Conservation (phyloP, 2,797 vertebrate genomes). For the Acanthornis magna region DNA sequence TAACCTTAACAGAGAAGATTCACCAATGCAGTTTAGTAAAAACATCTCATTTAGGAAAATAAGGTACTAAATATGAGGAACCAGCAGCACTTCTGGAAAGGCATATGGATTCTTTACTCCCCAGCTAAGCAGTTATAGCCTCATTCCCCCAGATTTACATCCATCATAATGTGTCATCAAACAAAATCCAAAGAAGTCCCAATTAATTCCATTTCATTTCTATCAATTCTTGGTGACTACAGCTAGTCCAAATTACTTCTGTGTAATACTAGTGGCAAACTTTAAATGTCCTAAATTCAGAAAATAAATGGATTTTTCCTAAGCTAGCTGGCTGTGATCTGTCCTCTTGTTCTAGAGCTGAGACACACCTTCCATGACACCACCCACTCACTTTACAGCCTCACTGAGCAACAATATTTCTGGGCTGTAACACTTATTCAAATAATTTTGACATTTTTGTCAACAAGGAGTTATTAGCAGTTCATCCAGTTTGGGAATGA, state of each 20-base stretch:
- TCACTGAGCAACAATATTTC: background rate
- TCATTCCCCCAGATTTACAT: background rate
- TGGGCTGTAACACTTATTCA: background rate
- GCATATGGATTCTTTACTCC: background rate
- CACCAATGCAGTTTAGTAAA: background rate
- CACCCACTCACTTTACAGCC: background rate
- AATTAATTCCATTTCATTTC: background rate
- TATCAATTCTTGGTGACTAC: background rate
- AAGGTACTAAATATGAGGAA: background rate
- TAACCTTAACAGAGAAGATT: background rate
- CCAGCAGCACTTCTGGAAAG: background rate
- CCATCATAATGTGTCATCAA: background rate
- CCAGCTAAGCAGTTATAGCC: background rate
- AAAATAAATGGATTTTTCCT: background rate
- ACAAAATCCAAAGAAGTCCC: fast-evolving
- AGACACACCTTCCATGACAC: background rate
- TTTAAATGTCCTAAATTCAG: background rate
- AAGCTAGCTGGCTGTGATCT: background rate
- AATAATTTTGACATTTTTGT: background rate
- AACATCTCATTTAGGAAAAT: background rate
- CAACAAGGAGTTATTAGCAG: background rate
- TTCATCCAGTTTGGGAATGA: background rate
- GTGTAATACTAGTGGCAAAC: background rate
- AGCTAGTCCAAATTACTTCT: background rate
- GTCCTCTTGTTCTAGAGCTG: background rate